Percentiles rank a stretch among this genome's conserved stretches.
Conservation (phyloP, 1,140 invertebrate genomes). For the Thaumatotibia leucotreta region DNA sequence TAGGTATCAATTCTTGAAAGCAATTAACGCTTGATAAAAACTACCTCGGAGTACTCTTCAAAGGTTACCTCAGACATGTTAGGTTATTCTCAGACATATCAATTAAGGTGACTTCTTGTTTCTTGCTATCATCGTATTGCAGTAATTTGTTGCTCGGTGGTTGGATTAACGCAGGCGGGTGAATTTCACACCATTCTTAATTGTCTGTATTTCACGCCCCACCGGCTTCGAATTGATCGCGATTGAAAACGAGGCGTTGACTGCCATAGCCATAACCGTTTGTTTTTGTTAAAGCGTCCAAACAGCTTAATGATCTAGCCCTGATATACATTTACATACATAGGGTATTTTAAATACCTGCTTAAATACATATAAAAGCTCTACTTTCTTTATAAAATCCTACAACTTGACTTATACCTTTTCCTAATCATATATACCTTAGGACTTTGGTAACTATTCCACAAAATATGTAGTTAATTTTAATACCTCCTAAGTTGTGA, state of each 20-base stretch:
- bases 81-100: neutral
- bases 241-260: neutral
- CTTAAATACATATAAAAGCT: no score
- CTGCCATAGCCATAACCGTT: neutral
- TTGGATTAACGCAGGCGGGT: neutral
- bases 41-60: neutral
- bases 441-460: no score
- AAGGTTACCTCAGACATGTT: no score
- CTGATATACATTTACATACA: neutral
- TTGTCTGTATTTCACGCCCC: neutral
- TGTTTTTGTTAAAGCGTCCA: neutral
- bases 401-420: no score
- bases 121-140: neutral
- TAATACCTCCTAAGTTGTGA: no score
- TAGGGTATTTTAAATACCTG: no score
- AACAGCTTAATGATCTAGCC: neutral
- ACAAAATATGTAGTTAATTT: no score
- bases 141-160: neutral
- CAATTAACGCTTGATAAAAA: neutral
- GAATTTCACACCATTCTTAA: slow-evolving; percentile 7
- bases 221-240: neutral
- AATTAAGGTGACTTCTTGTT: neutral
- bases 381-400: no score
- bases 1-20: neutral
- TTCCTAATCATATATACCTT: no score